Evolutionary conservation across 2,888 invertebrate species (phyloP).

Genomic region (Iselma pallidipennis): DNA sequence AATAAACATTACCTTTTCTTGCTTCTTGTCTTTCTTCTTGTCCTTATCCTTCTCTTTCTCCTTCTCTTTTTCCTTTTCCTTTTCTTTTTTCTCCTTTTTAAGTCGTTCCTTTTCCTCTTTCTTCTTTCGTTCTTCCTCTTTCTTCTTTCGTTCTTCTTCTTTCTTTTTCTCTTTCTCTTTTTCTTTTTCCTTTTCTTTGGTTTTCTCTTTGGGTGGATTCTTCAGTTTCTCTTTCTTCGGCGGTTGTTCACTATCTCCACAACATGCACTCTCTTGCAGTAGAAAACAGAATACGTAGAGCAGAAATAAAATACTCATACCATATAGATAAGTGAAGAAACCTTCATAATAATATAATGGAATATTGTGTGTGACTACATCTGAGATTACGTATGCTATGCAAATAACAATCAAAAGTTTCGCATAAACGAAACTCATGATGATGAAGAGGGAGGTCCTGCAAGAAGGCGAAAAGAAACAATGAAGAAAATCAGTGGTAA

Average conservation of each 20-base stretch:
- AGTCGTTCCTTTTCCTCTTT: constrained; percentile 65
- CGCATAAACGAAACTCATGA: constrained; percentile 95
- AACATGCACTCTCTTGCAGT: constrained; percentile 87
- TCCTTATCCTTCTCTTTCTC: constrained; percentile 49
- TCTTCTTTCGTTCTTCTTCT: constrained; percentile 59
- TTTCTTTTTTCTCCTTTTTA: constrained; percentile 63
- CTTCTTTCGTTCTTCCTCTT: constrained; percentile 62
- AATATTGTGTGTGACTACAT: constrained; percentile 90
- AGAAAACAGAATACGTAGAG: constrained; percentile 94
- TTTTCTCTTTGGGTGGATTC: constrained; percentile 49
- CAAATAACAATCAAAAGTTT: constrained; percentile 92
- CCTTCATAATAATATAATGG: constrained; percentile 94
- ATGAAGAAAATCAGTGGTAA: neutral
- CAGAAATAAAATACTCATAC: constrained; percentile 89
- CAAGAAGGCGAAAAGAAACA: constrained; percentile 52
- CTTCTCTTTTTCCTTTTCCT: constrained; percentile 65
- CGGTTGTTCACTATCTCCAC: constrained; percentile 69
- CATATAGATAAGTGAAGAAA: constrained; percentile 93
- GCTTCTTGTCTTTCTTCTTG: constrained; percentile 54
- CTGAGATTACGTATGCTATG: constrained; percentile 92
- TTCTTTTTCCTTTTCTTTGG: constrained; percentile 55
- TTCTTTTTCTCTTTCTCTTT: constrained; percentile 62
- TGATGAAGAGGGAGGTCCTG: constrained; percentile 94
- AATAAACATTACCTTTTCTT: constrained; percentile 55
- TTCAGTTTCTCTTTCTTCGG: constrained; percentile 57